A percentile compares a stretch with the other conserved stretches of the same genome.
Evolutionary conservation across 2,888 invertebrate species (phyloP).

Genomic region (Nomada fucata): DNA sequence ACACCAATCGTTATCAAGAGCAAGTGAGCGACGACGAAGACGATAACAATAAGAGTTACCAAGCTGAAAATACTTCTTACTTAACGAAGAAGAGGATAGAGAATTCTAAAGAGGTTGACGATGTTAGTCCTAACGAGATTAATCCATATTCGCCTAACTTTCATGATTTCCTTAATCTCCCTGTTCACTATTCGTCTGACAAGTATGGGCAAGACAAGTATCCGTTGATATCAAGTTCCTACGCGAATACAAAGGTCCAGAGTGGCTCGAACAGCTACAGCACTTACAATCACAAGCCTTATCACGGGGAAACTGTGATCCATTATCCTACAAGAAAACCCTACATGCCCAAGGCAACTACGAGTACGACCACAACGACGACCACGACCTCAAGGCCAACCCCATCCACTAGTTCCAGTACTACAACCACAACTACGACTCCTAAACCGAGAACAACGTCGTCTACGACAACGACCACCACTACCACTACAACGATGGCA

Average conservation of each 20-base stretch:
- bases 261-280: conserved; percentile 84
- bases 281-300: conserved; percentile 80
- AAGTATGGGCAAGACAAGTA: conserved; percentile 86
- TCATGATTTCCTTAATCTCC: conserved; percentile 89
- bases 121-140: conserved; percentile 87
- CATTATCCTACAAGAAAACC: conserved; percentile 68
- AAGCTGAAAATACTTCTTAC: conserved; percentile 11
- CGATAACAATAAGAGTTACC: neutral
- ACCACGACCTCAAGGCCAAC: conserved; percentile 49
- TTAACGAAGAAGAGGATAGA: conserved; percentile 44
- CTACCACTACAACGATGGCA: conserved; percentile 76
- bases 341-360: conserved; percentile 58
- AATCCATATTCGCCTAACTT: conserved; percentile 87
- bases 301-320: conserved; percentile 69
- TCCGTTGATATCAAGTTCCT: conserved; percentile 89
- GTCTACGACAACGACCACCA: conserved; percentile 51
- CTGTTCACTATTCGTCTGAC: conserved; percentile 88
- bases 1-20: conserved; percentile 70
- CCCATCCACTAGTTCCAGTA: conserved; percentile 55
- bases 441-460: conserved; percentile 25
- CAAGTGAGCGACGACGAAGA: conserved; percentile 24
- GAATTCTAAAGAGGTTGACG: conserved; percentile 57
- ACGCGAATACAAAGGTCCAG: conserved; percentile 90
- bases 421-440: conserved; percentile 61
- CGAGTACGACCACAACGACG: conserved; percentile 48